A percentile compares a stretch with the other conserved stretches of the same genome.
Evolutionary conservation across 2,888 invertebrate genomes (phyloP).

Genomic region (Desoria tigrina): DNA sequence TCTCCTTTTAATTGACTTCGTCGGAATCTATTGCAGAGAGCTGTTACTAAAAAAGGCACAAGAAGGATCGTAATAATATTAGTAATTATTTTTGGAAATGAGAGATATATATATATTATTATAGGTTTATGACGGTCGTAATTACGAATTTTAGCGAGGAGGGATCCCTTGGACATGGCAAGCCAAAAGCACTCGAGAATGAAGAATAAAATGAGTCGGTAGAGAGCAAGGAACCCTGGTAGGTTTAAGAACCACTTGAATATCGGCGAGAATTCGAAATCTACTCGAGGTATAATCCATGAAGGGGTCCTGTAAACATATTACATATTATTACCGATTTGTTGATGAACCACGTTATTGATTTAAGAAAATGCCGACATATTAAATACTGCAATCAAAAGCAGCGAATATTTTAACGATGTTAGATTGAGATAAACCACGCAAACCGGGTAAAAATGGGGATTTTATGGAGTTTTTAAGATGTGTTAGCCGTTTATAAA

Average conservation of each 20-base stretch:
- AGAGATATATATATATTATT: too few relatives aligned
- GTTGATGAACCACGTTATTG: too few relatives aligned
- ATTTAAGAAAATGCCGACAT: neutral
- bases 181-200: slow-evolving; percentile 11
- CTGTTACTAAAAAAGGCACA: neutral
- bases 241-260: slow-evolving; percentile 5
- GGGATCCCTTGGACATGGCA: neutral
- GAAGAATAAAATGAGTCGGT: slow-evolving; percentile 2
- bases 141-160: neutral
- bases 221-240: neutral
- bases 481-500: too few relatives aligned
- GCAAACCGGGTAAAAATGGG: too few relatives aligned
- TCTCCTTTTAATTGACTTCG: neutral
- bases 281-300: slow-evolving; percentile 16
- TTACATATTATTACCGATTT: too few relatives aligned
- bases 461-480: too few relatives aligned
- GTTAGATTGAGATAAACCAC: too few relatives aligned
- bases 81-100: too few relatives aligned
- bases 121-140: neutral
- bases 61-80: neutral
- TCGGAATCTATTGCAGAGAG: neutral
- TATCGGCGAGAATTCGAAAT: slow-evolving; percentile 7
- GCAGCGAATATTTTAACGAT: neutral
- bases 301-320: slow-evolving; percentile 5
- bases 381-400: neutral